Conservation (phyloP, 2,113 vertebrate genomes). For the Tachycineta bicolor region DNA sequence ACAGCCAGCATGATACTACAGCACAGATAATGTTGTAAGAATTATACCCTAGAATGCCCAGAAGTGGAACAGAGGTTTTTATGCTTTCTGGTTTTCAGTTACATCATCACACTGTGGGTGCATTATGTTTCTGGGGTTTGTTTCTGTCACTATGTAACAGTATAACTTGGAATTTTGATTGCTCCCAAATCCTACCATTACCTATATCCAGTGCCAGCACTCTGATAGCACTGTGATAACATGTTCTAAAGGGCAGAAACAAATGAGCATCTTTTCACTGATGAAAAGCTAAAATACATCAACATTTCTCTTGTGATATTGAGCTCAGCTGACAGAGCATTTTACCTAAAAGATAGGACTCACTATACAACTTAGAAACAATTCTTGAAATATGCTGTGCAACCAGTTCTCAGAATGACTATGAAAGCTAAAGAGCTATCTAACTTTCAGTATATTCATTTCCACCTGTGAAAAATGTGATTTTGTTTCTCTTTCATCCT, state of each 20-base stretch:
- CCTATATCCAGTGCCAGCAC: background rate
- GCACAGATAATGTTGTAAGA: background rate
- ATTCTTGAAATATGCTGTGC: background rate
- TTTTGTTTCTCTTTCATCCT: slow-evolving; percentile 12
- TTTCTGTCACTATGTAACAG: slow-evolving; percentile 44
- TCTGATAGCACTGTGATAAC: slow-evolving; percentile 17
- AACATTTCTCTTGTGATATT: background rate
- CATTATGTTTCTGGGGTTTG: slow-evolving; percentile 24
- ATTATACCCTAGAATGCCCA: background rate
- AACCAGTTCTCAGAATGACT: background rate
- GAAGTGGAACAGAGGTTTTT: background rate
- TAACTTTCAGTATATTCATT: background rate
- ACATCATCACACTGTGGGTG: background rate
- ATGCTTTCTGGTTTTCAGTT: slow-evolving; percentile 20
- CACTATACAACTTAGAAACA: background rate
- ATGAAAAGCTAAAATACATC: slow-evolving; percentile 31
- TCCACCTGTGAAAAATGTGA: background rate
- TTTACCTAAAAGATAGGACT: background rate
- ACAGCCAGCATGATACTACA: background rate
- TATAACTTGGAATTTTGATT: slow-evolving; percentile 54
- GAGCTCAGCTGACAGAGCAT: background rate
- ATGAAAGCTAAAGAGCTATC: background rate
- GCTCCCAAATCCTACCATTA: background rate
- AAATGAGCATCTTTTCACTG: slow-evolving; percentile 14
- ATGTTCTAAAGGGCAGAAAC: slow-evolving; percentile 14